A percentile compares a stretch with the other conserved stretches of the same genome.
Conservation (phyloP, 2,888 invertebrate species). For the Tipula helvola region DNA sequence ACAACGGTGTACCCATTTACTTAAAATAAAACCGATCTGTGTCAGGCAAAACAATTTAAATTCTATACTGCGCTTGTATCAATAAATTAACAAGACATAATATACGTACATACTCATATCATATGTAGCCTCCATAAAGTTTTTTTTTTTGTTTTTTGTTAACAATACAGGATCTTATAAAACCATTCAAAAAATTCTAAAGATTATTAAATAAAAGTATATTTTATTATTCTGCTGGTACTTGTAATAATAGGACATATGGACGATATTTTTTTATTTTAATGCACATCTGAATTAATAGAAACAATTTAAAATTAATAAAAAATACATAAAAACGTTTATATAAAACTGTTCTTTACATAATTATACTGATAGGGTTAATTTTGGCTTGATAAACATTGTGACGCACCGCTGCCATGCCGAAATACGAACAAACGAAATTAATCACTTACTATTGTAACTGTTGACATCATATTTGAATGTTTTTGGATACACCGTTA, state of each 20-base stretch:
- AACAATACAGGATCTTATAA: background rate
- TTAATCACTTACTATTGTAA: too few relatives aligned
- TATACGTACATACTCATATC: background rate
- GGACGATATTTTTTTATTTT: background rate
- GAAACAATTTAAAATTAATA: background rate
- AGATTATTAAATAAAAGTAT: background rate
- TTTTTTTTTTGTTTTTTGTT: background rate
- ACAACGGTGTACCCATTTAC: background rate
- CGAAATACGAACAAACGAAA: too few relatives aligned
- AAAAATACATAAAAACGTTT: background rate
- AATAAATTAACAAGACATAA: background rate
- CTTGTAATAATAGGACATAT: background rate
- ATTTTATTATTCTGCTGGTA: background rate
- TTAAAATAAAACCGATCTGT: background rate
- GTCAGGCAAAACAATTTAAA: background rate
- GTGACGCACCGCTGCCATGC: background rate
- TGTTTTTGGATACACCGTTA: background rate
- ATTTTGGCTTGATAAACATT: background rate
- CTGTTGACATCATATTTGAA: background rate
- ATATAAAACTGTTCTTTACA: background rate
- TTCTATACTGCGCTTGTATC: background rate
- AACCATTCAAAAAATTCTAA: background rate
- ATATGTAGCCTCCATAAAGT: background rate
- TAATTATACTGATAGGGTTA: background rate
- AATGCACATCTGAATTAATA: background rate